Percentiles rank a stretch among this genome's conserved stretches.
These are phyloP conservation scores for Arctia plantaginis DNA, from an alignment of 2,888 invertebrate species.

Conservation along the genomic window DNA sequence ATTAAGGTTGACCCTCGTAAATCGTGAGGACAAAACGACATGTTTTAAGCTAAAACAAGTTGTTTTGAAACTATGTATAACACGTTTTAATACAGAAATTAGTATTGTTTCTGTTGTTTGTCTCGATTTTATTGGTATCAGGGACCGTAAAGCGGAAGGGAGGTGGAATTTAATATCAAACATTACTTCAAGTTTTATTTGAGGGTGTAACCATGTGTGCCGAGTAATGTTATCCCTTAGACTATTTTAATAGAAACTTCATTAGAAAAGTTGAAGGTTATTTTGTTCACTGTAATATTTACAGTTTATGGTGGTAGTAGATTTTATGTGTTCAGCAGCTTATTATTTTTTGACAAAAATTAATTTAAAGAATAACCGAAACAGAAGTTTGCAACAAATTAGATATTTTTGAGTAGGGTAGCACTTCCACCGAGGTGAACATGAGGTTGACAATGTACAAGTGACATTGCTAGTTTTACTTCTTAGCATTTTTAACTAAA, in stretches of 20 bases:
- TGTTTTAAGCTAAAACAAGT: slow-evolving; percentile 58
- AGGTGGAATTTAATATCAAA: slow-evolving; percentile 23
- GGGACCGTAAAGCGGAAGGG: background rate
- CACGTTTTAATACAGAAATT: slow-evolving; percentile 48
- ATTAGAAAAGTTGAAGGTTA: slow-evolving; percentile 11
- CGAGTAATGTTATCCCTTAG: background rate
- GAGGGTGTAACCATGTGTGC: slow-evolving; percentile 13
- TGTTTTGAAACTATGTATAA: slow-evolving; percentile 56
- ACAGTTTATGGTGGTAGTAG: background rate
- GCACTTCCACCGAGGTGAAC: too few relatives aligned
- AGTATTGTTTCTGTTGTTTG: slow-evolving; percentile 45
- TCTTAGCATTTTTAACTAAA: too few relatives aligned
- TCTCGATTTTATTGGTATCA: slow-evolving; percentile 26
- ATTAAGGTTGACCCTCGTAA: slow-evolving; percentile 57
- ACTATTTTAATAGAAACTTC: slow-evolving; percentile 8
- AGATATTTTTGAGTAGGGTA: background rate
- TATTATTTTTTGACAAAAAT: background rate
- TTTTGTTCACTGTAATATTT: slow-evolving; percentile 1
- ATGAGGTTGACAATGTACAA: too few relatives aligned
- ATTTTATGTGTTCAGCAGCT: background rate
- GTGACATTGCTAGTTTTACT: too few relatives aligned
- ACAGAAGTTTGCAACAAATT: background rate
- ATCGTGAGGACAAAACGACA: slow-evolving; percentile 64
- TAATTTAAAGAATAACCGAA: background rate
- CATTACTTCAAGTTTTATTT: slow-evolving; percentile 15